Conservation (phyloP, 2,797 vertebrate species). For the Oreochromis grahami region DNA sequence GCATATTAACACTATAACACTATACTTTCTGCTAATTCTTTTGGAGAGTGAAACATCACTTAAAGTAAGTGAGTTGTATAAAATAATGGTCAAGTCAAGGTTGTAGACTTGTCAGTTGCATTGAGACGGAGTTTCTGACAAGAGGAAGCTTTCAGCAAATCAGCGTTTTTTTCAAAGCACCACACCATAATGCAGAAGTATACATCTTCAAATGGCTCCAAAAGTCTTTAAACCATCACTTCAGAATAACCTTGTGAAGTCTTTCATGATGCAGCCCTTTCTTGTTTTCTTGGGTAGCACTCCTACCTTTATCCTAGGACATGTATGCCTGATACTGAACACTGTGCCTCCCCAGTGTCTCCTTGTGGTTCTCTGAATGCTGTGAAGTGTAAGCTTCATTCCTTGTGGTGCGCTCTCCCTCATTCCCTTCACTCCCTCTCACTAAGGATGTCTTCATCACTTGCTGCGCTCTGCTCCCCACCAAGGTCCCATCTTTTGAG, state of each 20-base stretch:
- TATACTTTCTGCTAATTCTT: neutral
- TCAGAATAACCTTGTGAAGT: slow-evolving; percentile 72
- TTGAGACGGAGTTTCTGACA: slow-evolving; percentile 25
- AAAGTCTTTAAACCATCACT: slow-evolving; percentile 57
- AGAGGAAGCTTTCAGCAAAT: slow-evolving; percentile 51
- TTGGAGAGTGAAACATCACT: neutral
- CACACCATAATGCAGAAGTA: slow-evolving; percentile 23
- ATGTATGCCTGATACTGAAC: slow-evolving; percentile 49
- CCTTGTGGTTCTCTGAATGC: slow-evolving; percentile 36
- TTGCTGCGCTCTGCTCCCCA: slow-evolving; percentile 54
- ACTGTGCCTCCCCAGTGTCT: slow-evolving; percentile 42
- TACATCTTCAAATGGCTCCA: slow-evolving; percentile 53
- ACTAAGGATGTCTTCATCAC: slow-evolving; percentile 68
- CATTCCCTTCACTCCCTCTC: slow-evolving; percentile 29
- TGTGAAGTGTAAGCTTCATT: slow-evolving; percentile 48
- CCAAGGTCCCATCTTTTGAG: slow-evolving; percentile 67
- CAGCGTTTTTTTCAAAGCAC: slow-evolving; percentile 41
- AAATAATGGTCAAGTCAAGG: slow-evolving; percentile 26
- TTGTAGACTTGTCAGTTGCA: slow-evolving; percentile 18
- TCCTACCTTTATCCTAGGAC: slow-evolving; percentile 48
- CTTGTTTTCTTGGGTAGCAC: slow-evolving; percentile 45
- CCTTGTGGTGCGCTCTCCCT: slow-evolving; percentile 24
- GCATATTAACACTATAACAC: neutral
- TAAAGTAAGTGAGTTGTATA: neutral
- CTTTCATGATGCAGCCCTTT: slow-evolving; percentile 58